These are phyloP conservation scores for Scolopax bukidnonensis DNA, from an alignment of 2,797 vertebrate species.

Conservation along the genomic window DNA sequence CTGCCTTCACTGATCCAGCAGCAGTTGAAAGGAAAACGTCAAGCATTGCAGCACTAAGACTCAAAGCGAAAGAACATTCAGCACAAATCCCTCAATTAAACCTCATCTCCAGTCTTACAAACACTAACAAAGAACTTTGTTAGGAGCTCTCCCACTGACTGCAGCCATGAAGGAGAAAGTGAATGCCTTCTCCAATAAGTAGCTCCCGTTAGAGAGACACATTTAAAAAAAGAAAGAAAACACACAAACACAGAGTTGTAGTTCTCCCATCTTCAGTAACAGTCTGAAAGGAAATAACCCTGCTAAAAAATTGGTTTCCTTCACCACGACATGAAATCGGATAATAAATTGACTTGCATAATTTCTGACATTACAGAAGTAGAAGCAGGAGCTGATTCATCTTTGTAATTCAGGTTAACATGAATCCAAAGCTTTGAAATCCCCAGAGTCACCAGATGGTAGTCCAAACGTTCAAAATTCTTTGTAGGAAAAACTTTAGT, in stretches of 20 bases:
- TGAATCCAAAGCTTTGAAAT: slow-evolving; percentile 1
- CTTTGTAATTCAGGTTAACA: neutral
- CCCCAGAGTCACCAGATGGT: neutral
- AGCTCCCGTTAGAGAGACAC: neutral
- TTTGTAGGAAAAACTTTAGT: slow-evolving; percentile 12
- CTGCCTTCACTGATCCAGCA: slow-evolving; percentile 64
- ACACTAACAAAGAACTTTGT: slow-evolving; percentile 60
- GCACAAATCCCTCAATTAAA: slow-evolving; percentile 65
- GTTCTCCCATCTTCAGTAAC: neutral
- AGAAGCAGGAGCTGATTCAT: neutral
- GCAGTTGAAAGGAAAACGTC: slow-evolving; percentile 73
- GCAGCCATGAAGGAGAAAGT: slow-evolving; percentile 18
- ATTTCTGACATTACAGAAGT: neutral
- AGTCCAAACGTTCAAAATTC: neutral
- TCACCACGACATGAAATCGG: neutral
- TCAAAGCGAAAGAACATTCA: slow-evolving; percentile 72
- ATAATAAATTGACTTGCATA: neutral
- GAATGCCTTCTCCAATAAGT: slow-evolving; percentile 45
- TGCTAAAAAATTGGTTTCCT: neutral
- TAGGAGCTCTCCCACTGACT: slow-evolving; percentile 45
- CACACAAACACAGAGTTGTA: neutral
- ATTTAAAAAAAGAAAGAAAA: neutral
- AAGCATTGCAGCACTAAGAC: slow-evolving; percentile 64
- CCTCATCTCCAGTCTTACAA: slow-evolving; percentile 60
- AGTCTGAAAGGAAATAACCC: neutral